These are phyloP conservation scores for Orchesella cincta DNA, from an alignment of 1,140 invertebrate genomes.

Conservation along the genomic window DNA sequence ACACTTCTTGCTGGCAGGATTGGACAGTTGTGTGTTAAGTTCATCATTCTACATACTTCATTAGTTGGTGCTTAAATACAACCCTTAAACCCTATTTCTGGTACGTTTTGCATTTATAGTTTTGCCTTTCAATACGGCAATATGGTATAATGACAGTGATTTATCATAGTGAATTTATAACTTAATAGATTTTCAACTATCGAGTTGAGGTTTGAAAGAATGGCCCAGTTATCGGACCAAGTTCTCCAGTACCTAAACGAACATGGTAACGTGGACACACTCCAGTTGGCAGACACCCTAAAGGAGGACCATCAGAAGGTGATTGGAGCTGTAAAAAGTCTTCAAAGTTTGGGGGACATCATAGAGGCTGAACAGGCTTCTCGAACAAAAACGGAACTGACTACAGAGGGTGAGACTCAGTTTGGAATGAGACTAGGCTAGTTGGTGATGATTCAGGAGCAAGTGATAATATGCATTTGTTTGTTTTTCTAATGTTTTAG, in stretches of 20 bases:
- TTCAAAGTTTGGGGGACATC: conserved; percentile 80
- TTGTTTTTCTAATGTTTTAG: conserved; percentile 36
- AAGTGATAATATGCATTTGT: no score
- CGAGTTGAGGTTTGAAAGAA: no score
- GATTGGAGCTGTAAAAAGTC: conserved; percentile 91
- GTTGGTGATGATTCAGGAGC: background rate
- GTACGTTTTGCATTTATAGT: no score
- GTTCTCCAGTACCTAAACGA: conserved; percentile 68
- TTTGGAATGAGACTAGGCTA: background rate
- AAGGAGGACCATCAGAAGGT: conserved; percentile 91
- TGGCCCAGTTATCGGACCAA: conserved; percentile 58
- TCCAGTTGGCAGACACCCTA: conserved; percentile 72
- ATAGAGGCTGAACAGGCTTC: conserved; percentile 66
- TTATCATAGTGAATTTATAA: no score
- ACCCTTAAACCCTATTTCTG: no score
- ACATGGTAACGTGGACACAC: conserved; percentile 65
- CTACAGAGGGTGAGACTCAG: conserved; percentile 72
- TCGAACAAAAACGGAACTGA: conserved; percentile 70
- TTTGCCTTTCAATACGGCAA: no score
- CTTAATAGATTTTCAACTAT: no score
- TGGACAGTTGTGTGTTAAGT: no score
- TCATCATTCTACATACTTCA: no score
- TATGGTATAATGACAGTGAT: no score
- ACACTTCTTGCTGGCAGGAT: no score
- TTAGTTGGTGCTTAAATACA: no score